A percentile compares a stretch with the other conserved stretches of the same genome.
phyloP scores from a whole-genome alignment of 2,797 vertebrate genomes.

The Hypotaenidia philippensis region DNA sequence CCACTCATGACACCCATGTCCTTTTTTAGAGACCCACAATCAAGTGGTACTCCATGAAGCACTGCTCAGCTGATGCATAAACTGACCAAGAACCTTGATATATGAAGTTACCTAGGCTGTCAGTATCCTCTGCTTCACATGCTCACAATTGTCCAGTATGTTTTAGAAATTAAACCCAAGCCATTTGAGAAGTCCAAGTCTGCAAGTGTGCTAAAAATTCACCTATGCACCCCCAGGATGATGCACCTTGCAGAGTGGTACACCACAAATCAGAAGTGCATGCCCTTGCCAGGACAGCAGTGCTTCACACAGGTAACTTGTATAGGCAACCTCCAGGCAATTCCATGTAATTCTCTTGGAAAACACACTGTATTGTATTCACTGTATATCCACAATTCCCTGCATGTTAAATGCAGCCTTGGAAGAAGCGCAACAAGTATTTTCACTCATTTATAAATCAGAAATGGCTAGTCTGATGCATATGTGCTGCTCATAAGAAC shows the following conservation, averaged over 20 bases:
- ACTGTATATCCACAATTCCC: background rate
- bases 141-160: background rate
- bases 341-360: background rate
- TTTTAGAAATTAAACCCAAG: background rate
- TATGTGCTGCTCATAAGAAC: accelerated
- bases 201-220: background rate
- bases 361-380: background rate
- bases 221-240: background rate
- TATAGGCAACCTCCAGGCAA: background rate
- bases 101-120: background rate
- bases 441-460: background rate
- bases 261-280: accelerated
- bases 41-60: background rate
- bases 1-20: background rate
- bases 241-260: background rate
- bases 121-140: background rate
- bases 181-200: accelerated
- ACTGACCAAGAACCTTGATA: background rate
- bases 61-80: background rate
- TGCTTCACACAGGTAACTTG: background rate
- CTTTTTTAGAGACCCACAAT: background rate
- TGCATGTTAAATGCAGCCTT: background rate
- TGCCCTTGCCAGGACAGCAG: background rate
- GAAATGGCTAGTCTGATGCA: background rate
- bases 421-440: background rate